Percentiles rank a stretch among this genome's conserved stretches.
These are phyloP conservation scores for Glaucopsyche alexis DNA, from an alignment of 2,888 invertebrate genomes.

Conservation along the genomic window DNA sequence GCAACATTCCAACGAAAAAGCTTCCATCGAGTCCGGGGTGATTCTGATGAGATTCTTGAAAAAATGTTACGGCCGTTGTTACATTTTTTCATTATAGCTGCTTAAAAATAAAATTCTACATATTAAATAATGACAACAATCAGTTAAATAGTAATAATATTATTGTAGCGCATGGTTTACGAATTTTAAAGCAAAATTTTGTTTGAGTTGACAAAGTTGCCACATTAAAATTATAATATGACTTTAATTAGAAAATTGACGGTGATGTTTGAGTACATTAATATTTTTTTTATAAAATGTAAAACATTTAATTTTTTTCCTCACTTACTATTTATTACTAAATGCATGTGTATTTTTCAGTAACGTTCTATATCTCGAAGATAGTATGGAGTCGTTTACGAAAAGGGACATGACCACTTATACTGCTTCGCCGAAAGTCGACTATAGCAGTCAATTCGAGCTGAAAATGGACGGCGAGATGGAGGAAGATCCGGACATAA, in stretches of 20 bases:
- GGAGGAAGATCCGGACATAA: conserved; percentile 91
- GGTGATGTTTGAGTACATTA: too few relatives aligned
- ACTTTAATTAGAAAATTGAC: too few relatives aligned
- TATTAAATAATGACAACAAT: too few relatives aligned
- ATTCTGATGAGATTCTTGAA: conserved; percentile 17
- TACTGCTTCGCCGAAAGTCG: conserved; percentile 62
- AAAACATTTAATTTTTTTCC: not conserved
- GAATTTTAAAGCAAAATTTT: too few relatives aligned
- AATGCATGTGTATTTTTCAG: conserved; percentile 38
- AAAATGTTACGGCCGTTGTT: not conserved
- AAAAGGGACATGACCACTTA: conserved; percentile 66
- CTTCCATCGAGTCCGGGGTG: not conserved
- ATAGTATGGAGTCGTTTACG: conserved; percentile 63
- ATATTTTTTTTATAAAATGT: too few relatives aligned
- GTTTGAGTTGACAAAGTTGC: too few relatives aligned
- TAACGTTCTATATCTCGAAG: conserved; percentile 63
- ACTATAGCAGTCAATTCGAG: conserved; percentile 75
- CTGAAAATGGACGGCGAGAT: conserved; percentile 74
- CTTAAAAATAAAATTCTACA: not conserved
- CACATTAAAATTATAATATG: too few relatives aligned
- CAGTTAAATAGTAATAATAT: too few relatives aligned
- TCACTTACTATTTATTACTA: not conserved
- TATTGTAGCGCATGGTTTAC: too few relatives aligned
- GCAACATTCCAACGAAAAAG: conserved; percentile 1
- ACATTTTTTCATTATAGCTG: not conserved